These are phyloP conservation scores for Indicator maculatus DNA, from an alignment of 2,113 vertebrate species.

Conservation along the genomic window DNA sequence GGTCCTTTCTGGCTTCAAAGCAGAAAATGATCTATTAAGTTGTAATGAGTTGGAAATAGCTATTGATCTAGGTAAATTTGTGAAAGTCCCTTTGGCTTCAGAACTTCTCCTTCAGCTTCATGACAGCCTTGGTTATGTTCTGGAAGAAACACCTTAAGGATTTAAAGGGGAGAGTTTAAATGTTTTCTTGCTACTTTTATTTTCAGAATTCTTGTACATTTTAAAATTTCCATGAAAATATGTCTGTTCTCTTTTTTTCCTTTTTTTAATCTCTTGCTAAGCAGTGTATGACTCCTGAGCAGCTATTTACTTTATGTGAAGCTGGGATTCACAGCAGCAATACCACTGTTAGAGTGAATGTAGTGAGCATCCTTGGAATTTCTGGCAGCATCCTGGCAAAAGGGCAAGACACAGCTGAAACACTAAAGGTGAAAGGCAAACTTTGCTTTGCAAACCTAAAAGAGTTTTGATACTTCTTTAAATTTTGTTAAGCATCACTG, in stretches of 20 bases:
- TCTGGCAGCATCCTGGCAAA: constrained; percentile 91
- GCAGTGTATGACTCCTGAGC: constrained; percentile 90
- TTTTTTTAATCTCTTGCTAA: neutral
- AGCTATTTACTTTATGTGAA: constrained; percentile 88
- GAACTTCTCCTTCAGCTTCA: neutral
- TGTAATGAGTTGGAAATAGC: neutral
- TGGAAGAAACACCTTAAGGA: neutral
- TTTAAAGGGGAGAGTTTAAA: neutral
- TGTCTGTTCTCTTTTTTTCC: neutral
- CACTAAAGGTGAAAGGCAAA: constrained; percentile 84
- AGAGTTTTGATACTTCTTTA: neutral
- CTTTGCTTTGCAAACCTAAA: neutral
- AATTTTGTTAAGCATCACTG: neutral
- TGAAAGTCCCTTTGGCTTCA: neutral
- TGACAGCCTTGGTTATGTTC: neutral
- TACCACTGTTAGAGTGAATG: constrained; percentile 86
- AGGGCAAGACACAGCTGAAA: constrained; percentile 82
- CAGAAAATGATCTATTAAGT: neutral
- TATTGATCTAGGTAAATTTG: neutral
- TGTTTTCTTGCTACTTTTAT: neutral
- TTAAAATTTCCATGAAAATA: neutral
- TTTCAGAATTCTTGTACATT: neutral
- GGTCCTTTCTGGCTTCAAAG: neutral
- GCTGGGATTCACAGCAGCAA: constrained; percentile 82
- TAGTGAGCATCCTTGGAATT: constrained; percentile 92